phyloP scores from a whole-genome alignment of 1,140 invertebrate species.

The Paracyclopina nana region DNA sequence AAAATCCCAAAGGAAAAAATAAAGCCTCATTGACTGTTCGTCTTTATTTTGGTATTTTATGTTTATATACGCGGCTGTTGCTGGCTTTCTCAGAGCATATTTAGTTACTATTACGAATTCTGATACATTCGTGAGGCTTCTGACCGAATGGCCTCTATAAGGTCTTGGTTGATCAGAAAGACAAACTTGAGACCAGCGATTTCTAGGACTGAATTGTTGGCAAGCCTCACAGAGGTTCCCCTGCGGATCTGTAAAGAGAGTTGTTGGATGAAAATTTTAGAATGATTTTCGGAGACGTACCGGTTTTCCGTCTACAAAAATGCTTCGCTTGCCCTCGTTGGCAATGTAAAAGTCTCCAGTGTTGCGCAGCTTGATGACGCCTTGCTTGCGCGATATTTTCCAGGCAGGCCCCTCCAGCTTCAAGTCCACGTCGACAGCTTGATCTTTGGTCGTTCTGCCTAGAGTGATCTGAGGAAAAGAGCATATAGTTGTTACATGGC shows the following conservation, averaged over 20 bases:
- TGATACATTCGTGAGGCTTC: too few species aligned
- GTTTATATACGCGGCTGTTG: too few species aligned
- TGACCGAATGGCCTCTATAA: conserved; percentile 64
- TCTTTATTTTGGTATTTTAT: too few species aligned
- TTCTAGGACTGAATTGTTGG: conserved; percentile 85
- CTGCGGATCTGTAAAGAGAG: conserved; percentile 28
- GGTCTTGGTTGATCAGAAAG: conserved; percentile 76
- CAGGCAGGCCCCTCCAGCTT: conserved; percentile 62
- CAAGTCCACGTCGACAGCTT: conserved; percentile 80
- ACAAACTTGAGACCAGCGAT: conserved; percentile 34
- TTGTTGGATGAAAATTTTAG: not conserved
- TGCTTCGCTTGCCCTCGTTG: conserved; percentile 82
- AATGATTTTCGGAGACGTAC: conserved; percentile 29
- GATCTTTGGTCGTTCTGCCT: conserved; percentile 67
- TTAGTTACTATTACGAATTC: too few species aligned
- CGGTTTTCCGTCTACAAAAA: conserved; percentile 79
- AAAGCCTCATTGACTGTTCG: too few species aligned
- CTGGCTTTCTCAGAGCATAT: too few species aligned
- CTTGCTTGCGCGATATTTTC: conserved; percentile 66
- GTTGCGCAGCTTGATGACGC: conserved; percentile 66
- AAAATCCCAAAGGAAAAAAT: too few species aligned
- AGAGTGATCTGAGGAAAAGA: conserved; percentile 49
- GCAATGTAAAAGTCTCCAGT: conserved; percentile 83
- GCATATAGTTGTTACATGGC: conserved; percentile 1
- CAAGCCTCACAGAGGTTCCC: conserved; percentile 65